Base-by-base conservation (phyloP, 2,113 vertebrate genomes). In the Donacobius atricapilla region DNA sequence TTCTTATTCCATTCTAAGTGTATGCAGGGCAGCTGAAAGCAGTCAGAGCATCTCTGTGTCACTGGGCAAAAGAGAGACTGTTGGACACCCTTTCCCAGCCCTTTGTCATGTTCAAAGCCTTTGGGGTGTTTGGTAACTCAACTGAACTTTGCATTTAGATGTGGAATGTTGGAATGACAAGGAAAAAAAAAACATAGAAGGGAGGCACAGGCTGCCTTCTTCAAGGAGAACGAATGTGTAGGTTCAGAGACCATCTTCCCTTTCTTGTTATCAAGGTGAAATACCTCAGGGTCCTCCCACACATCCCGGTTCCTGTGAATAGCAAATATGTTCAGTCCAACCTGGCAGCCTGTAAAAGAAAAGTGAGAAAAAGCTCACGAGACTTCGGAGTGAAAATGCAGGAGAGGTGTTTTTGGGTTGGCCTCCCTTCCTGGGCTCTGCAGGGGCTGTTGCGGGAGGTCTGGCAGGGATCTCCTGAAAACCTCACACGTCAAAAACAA, bases 251-350 rank as follows among this genome's bases (percentile, higher is more conserved):
- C 15, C 39, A 51, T 53, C 22, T 64, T 39, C 5, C 6, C 15
- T 21, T 90, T 88, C 30, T 47, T 71, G 18, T 61, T 79, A 9
- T 13, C 54, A 83, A 78, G 11, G 16, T 54, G 37, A 93, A 66
- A 33, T 97, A 98, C 98, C 98, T 98, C 95, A 1, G 98, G 98
- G 54, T 97, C 81, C 48, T 98, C 82, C 98, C 98, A 98, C 48
- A 98, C 37, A 14, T 95, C 89, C 58, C 83, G 94, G 66, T 98
- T 98, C 75, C 93, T 98, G 57, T 98, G 98, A 90, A 98, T 89
- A 66, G 61, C 94, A 93, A 97, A 98, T 50, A 98, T 94, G 66
- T 2, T 96, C 66, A 98, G 27, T 54, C 3, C 19, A 87, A 94
- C 56, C 1, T n/a, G 66, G 48, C 80, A 87, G 40, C 97, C 98